Evolutionary conservation across 1,140 invertebrate species (phyloP).

Genomic region (Drosophila aff.): DNA sequence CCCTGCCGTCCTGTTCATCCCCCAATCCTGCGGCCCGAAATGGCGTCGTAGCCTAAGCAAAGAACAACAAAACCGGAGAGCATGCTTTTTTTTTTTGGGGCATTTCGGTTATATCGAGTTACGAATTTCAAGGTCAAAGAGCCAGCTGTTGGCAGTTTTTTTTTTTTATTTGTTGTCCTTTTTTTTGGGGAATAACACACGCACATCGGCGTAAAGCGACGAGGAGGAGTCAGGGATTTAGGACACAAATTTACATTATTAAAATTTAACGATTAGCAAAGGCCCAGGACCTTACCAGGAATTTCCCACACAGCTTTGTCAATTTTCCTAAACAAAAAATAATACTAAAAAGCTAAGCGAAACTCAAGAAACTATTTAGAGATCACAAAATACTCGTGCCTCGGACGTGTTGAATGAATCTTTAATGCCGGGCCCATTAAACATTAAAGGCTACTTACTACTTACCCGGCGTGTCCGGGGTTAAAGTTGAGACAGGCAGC

Average conservation of each 20-base stretch:
- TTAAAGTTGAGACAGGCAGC: constrained; percentile 9
- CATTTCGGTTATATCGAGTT: constrained; percentile 60
- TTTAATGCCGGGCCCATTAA: constrained; percentile 12
- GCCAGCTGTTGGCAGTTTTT: constrained; percentile 52
- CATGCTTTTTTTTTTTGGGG: constrained; percentile 22
- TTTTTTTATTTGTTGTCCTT: constrained; percentile 1
- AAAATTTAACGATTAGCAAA: constrained; percentile 27
- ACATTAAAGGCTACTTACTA: constrained; percentile 22
- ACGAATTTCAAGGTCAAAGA: constrained; percentile 78
- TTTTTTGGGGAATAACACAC: constrained; percentile 12
- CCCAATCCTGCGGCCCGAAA: constrained; percentile 19
- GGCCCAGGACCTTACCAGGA: neutral
- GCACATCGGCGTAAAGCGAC: neutral
- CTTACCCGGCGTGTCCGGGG: constrained; percentile 1
- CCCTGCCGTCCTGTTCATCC: constrained; percentile 1
- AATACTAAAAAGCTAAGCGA: neutral
- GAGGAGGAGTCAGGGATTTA: neutral
- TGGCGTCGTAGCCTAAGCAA: constrained; percentile 44
- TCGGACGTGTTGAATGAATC: constrained; percentile 18
- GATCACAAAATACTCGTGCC: neutral
- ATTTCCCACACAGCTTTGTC: neutral
- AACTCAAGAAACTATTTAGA: constrained; percentile 10
- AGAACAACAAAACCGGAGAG: constrained; percentile 14
- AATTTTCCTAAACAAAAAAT: neutral
- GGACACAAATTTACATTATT: constrained; percentile 31